Evolutionary conservation across 2,888 invertebrate species (phyloP).

Genomic region (Phasia obesa): DNA sequence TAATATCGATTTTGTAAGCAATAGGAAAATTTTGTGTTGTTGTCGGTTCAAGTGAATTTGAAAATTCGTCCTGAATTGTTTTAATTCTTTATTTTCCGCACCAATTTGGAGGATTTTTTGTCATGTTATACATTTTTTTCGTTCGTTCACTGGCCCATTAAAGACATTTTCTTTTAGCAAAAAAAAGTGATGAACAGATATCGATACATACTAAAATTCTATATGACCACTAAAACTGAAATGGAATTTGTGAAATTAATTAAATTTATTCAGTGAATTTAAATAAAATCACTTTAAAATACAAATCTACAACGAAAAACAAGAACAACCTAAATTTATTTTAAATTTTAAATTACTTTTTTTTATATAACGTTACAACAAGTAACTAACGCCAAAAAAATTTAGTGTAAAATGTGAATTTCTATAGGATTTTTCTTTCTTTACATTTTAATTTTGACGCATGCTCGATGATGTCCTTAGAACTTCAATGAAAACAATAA

Average conservation of each 20-base stretch:
- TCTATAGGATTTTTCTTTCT: constrained; percentile 54
- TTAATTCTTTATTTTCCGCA: constrained; percentile 41
- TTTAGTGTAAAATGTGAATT: constrained; percentile 68
- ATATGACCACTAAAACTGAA: constrained; percentile 67
- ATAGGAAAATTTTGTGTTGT: constrained; percentile 10
- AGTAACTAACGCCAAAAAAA: constrained; percentile 70
- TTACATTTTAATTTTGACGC: constrained; percentile 48
- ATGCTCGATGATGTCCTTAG: constrained; percentile 52
- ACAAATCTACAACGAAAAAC: neutral
- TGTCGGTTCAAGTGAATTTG: constrained; percentile 30
- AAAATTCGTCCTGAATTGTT: constrained; percentile 34
- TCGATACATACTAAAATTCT: constrained; percentile 66
- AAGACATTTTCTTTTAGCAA: constrained; percentile 50
- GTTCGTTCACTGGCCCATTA: constrained; percentile 58
- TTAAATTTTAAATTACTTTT: constrained; percentile 51
- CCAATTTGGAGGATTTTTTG: constrained; percentile 43
- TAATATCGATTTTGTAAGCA: constrained; percentile 54
- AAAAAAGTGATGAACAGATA: constrained; percentile 64
- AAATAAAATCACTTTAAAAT: neutral
- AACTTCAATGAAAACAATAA: constrained; percentile 4
- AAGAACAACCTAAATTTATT: no score
- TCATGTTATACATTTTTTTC: constrained; percentile 64
- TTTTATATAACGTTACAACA: constrained; percentile 70
- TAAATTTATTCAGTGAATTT: constrained; percentile 2
- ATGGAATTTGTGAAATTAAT: constrained; percentile 45